Evolutionary conservation across 1,140 invertebrate genomes (phyloP).

Genomic region (Trichonephila inaurata): DNA sequence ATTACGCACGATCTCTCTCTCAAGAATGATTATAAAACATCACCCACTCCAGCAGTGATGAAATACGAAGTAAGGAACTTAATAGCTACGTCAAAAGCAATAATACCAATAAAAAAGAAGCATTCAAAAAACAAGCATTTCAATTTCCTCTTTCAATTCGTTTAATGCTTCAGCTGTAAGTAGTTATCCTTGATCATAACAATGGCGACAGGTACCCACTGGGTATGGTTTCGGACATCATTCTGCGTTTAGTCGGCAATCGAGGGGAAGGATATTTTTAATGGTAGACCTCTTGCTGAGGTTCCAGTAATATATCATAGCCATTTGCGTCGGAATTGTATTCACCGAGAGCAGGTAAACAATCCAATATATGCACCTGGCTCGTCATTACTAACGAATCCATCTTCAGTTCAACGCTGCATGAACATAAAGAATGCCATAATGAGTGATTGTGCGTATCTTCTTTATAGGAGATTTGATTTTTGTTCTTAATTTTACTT

Average conservation of each 20-base stretch:
- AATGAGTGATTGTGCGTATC: conserved; percentile 38
- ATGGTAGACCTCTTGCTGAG: conserved; percentile 42
- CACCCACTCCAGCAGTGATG: neutral
- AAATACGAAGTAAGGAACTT: conserved; percentile 1
- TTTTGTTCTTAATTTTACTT: neutral
- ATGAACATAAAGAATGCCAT: conserved; percentile 27
- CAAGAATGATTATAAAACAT: conserved; percentile 24
- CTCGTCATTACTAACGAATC: conserved; percentile 46
- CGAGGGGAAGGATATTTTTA: conserved; percentile 29
- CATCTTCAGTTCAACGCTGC: conserved; percentile 40
- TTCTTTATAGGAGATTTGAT: neutral
- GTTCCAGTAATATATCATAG: conserved; percentile 35
- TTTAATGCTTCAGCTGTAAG: conserved; percentile 57
- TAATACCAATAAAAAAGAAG: conserved; percentile 23
- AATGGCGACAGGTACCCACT: neutral
- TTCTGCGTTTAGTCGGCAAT: neutral
- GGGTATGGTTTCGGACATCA: conserved; percentile 25
- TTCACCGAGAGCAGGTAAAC: conserved; percentile 45
- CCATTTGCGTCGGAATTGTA: conserved; percentile 34
- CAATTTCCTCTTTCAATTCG: conserved; percentile 59
- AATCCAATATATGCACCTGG: conserved; percentile 42
- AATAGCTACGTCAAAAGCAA: conserved; percentile 12
- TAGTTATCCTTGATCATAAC: conserved; percentile 66
- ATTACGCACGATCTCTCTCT: conserved; percentile 29
- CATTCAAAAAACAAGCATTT: conserved; percentile 44